Percentiles rank a stretch among this genome's conserved stretches.
Conservation (phyloP, 2,797 vertebrate species). For the Chromobotia macracanthus region DNA sequence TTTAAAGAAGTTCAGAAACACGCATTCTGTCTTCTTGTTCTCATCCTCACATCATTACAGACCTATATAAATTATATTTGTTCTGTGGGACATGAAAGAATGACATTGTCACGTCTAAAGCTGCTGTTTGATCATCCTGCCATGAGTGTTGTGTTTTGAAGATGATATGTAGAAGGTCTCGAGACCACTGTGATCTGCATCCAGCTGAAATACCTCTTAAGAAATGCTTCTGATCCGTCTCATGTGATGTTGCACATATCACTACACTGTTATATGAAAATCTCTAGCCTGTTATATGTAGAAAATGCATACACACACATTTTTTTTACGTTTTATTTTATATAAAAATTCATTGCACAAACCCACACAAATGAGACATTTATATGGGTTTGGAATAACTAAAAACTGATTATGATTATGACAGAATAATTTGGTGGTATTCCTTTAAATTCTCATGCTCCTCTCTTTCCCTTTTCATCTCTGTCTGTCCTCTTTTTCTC, state of each 20-base stretch:
- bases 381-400: too few relatives aligned
- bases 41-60: neutral
- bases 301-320: too few relatives aligned
- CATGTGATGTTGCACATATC: neutral
- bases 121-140: neutral
- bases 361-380: too few relatives aligned
- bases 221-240: neutral
- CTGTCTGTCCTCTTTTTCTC: slow-evolving; percentile 4
- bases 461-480: neutral
- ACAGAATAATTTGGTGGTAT: neutral
- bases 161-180: neutral
- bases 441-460: neutral
- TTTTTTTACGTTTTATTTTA: too few relatives aligned
- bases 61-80: neutral
- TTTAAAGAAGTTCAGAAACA: slow-evolving; percentile 2
- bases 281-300: too few relatives aligned
- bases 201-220: neutral
- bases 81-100: neutral
- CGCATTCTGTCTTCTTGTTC: neutral
- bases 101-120: neutral
- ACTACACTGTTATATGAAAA: neutral
- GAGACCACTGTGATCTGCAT: neutral
- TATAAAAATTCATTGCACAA: too few relatives aligned
- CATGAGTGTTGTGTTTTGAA: neutral
- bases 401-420: neutral